Evolutionary conservation across 1,140 invertebrate genomes (phyloP), one percentile per base, ranked within the genome.

Genomic region (Brachionus plicatilis): DNA sequence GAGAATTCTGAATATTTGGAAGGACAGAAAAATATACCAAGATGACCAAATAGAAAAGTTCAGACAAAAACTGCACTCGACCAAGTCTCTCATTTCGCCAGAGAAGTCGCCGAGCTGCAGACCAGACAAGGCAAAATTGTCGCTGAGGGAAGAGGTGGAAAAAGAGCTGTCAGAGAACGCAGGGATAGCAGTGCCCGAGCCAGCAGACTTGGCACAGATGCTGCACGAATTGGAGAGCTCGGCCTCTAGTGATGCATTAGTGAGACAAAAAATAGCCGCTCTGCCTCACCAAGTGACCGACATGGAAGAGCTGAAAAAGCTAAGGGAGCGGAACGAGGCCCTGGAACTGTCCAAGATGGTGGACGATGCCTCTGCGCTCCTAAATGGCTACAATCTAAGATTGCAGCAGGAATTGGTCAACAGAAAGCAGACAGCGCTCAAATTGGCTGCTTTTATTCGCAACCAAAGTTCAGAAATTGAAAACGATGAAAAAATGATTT

Each of bases 221-320:
- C 90, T 96, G 53, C 90, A 94, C 90, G 95, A 95, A 86, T 91
- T 98, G 85, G 96, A 98, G 90, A 95, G 94, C 86, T 95, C 95
- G 85, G 95, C 96, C 1, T 97, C 96, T 0, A 94, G 94, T 86
- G 96, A 98, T 92, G 96, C 95, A 79, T 92, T 92, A 33, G 94
- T 96, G 0, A 90, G 96, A 87, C 95, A 97, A 89, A 93, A 94
- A 87, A 98, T 98, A 86, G 95, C 96, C 0, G 95, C 94, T 68
- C 90, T 98, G 45, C 96, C 96, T 1, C 94, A 94, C 68, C 95
- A 97, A 91, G 95, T 98, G 3, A 96, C 95, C 3, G 96, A 98
- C 92, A 92, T 95, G 9, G 92, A 93, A 86, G 92, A 94, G 87
- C 91, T 97, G 56, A 92, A 93, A 29, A 91, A 90, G 24, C 91